Evolutionary conservation across 2,888 invertebrate genomes (phyloP).

Genomic region (Aquatica leii): DNA sequence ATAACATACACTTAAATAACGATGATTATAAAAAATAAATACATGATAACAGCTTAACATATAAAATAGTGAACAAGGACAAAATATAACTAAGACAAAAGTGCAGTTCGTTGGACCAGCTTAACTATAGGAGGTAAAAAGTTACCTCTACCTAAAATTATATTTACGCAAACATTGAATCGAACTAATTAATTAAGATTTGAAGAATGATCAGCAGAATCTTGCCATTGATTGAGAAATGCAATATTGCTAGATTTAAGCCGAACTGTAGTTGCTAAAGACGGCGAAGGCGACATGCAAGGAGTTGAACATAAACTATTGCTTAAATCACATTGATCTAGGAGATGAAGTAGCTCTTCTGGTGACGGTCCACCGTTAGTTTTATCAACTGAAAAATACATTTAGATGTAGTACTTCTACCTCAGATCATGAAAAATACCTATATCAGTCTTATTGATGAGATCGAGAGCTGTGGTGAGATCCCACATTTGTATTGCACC

Average conservation of each 20-base stretch:
- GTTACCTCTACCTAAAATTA: no score
- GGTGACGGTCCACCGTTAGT: slow-evolving; percentile 90
- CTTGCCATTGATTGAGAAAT: slow-evolving; percentile 67
- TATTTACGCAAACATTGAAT: no score
- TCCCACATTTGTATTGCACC: slow-evolving; percentile 99
- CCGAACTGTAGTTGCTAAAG: slow-evolving; percentile 63
- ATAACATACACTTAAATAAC: no score
- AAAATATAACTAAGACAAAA: no score
- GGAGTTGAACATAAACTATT: slow-evolving; percentile 81
- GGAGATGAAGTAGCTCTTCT: slow-evolving; percentile 86
- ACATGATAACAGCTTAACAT: no score
- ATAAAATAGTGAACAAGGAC: no score
- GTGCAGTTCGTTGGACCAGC: no score
- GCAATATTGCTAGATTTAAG: slow-evolving; percentile 70
- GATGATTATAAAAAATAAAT: no score
- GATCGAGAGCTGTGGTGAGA: slow-evolving; percentile 92
- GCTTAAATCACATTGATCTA: slow-evolving; percentile 94
- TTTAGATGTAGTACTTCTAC: no score
- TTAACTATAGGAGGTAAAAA: no score
- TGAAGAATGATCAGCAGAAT: slow-evolving; percentile 40
- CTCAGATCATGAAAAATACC: no score
- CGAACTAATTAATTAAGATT: slow-evolving; percentile 32
- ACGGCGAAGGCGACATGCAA: slow-evolving; percentile 78
- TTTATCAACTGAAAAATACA: slow-evolving; percentile 60
- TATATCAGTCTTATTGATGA: slow-evolving; percentile 66